phyloP scores from a whole-genome alignment of 2,797 vertebrate genomes.

The Botia almorhae region DNA sequence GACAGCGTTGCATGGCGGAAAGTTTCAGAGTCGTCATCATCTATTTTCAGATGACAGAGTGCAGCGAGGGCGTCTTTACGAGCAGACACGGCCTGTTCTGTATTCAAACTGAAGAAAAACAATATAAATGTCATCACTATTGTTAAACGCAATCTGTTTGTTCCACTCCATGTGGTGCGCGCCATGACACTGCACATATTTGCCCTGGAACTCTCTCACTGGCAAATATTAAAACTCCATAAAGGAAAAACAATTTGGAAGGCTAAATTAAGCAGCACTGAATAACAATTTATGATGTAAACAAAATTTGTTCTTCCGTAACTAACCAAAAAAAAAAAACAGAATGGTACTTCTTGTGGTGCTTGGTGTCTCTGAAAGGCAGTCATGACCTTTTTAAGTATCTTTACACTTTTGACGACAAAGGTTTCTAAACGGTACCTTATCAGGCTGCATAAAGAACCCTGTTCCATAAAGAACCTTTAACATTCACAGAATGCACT shows the following conservation, averaged over 20 bases:
- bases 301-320: conserved; percentile 41
- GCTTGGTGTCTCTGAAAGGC: not conserved
- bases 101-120: conserved; percentile 41
- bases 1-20: not conserved
- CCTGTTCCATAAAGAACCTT: too few relatives aligned
- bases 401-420: not conserved
- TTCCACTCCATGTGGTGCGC: conserved; percentile 43
- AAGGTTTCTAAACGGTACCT: too few relatives aligned
- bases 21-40: conserved; percentile 37
- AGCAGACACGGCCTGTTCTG: conserved; percentile 27
- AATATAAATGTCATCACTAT: conserved; percentile 64
- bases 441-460: too few relatives aligned
- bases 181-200: conserved; percentile 47
- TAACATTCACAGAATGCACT: too few relatives aligned
- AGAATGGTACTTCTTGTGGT: not conserved
- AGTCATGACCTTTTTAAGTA: not conserved
- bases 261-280: conserved; percentile 46
- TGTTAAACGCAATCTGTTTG: conserved; percentile 61
- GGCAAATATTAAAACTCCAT: conserved; percentile 60
- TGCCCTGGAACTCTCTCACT: conserved; percentile 55
- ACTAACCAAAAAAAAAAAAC: not conserved
- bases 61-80: not conserved
- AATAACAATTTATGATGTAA: conserved; percentile 38
- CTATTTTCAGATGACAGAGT: conserved; percentile 36
- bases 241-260: conserved; percentile 51